Evolutionary conservation across 1,140 invertebrate species (phyloP).

Genomic region (Portunus trituberculatus): DNA sequence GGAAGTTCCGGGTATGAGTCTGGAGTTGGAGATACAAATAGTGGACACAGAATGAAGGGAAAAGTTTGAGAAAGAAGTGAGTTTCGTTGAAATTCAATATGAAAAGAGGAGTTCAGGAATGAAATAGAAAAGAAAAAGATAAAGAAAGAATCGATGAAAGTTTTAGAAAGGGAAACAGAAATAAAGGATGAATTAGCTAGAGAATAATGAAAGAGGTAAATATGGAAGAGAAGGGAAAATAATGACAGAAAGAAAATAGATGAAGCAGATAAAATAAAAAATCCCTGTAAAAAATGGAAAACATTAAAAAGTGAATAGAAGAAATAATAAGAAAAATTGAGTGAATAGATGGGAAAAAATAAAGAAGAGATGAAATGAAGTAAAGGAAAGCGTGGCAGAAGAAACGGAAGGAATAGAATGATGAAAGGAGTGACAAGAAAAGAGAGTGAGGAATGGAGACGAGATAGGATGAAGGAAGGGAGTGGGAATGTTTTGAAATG

Average conservation of each 20-base stretch:
- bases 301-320: not conserved
- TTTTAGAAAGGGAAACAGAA: too few species aligned
- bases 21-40: too few species aligned
- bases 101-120: too few species aligned
- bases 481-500: not conserved
- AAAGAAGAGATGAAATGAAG: not conserved
- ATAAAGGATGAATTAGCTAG: not conserved
- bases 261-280: not conserved
- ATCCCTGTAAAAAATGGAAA: not conserved
- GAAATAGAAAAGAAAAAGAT: too few species aligned
- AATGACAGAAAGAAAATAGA: not conserved
- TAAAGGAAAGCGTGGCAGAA: too few species aligned
- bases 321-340: not conserved
- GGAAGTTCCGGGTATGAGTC: too few species aligned
- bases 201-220: not conserved
- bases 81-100: too few species aligned
- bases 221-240: not conserved
- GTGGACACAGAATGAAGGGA: too few species aligned
- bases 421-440: not conserved
- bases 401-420: too few species aligned
- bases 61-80: too few species aligned
- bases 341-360: not conserved
- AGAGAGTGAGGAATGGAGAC: constrained; percentile 24
- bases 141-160: too few species aligned
- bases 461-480: not conserved